Conservation (phyloP, 2,888 invertebrate species). For the Melieria picta region DNA sequence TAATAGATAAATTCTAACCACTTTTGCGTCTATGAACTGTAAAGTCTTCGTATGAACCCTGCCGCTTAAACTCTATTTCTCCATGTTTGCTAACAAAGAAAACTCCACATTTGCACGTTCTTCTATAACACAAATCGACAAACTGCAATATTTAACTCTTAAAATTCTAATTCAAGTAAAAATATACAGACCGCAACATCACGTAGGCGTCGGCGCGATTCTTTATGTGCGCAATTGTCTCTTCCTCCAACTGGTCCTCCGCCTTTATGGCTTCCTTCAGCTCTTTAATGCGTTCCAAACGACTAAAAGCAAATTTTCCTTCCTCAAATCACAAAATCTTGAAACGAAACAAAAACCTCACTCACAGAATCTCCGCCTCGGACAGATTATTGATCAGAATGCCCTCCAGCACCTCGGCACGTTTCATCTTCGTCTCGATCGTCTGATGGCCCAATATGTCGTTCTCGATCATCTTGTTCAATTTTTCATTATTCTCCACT, state of each 20-base stretch:
- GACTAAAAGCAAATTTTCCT: constrained; percentile 45
- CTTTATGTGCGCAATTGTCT: constrained; percentile 49
- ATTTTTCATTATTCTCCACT: constrained; percentile 57
- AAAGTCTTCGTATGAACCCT: no score
- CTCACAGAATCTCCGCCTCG: constrained; percentile 59
- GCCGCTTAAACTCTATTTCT: no score
- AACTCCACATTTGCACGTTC: no score
- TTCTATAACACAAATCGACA: no score
- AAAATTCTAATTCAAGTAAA: background rate
- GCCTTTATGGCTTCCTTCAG: constrained; percentile 46
- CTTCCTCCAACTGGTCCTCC: constrained; percentile 46
- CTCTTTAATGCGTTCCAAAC: constrained; percentile 51
- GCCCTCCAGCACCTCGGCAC: constrained; percentile 54
- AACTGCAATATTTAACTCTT: background rate
- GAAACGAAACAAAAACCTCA: background rate
- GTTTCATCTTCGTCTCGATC: constrained; percentile 53
- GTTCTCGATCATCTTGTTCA: constrained; percentile 55
- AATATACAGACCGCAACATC: constrained; percentile 52
- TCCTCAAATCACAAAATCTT: background rate
- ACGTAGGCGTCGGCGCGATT: constrained; percentile 56
- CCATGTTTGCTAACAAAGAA: no score
- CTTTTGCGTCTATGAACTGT: no score
- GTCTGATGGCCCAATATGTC: constrained; percentile 54
- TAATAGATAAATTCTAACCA: no score
- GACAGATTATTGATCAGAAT: constrained; percentile 58